phyloP scores from a whole-genome alignment of 2,113 vertebrate species.

The Prunella fulvescens region DNA sequence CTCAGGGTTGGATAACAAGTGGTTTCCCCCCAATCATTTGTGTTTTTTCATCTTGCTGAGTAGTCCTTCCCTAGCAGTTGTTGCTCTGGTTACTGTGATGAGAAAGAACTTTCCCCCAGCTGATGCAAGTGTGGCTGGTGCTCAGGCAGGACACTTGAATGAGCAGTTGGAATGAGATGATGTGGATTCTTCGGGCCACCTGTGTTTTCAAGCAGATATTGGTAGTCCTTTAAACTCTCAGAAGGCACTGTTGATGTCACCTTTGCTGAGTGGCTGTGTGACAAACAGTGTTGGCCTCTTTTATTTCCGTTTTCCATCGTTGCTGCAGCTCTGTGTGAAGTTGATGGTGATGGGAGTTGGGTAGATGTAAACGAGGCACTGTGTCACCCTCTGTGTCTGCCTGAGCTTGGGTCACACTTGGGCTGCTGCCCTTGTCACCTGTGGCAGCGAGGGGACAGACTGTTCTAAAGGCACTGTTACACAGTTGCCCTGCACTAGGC shows the following conservation, averaged over 20 bases:
- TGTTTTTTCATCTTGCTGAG: not conserved
- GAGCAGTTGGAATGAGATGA: not conserved
- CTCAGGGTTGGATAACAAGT: not conserved
- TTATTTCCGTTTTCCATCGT: fast-evolving
- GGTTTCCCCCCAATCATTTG: fast-evolving
- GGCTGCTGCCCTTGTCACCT: not conserved
- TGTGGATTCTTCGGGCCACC: not conserved
- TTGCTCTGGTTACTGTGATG: fast-evolving
- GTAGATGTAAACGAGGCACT: not conserved
- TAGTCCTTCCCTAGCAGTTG: not conserved
- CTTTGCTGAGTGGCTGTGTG: not conserved
- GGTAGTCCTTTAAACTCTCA: not conserved
- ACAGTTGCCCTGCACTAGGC: not conserved
- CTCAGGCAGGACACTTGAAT: not conserved
- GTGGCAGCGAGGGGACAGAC: not conserved
- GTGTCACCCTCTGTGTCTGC: not conserved
- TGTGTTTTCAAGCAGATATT: not conserved
- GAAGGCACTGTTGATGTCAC: not conserved
- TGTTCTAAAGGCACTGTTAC: not conserved
- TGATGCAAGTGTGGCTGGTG: not conserved
- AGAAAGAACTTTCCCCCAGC: not conserved
- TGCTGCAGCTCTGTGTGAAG: not conserved
- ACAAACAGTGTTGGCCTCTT: fast-evolving
- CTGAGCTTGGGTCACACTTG: not conserved
- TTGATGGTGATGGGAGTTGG: fast-evolving